Evolutionary conservation across 2,113 vertebrate species (phyloP).

Genomic region (Cynoglossus semilaevis): DNA sequence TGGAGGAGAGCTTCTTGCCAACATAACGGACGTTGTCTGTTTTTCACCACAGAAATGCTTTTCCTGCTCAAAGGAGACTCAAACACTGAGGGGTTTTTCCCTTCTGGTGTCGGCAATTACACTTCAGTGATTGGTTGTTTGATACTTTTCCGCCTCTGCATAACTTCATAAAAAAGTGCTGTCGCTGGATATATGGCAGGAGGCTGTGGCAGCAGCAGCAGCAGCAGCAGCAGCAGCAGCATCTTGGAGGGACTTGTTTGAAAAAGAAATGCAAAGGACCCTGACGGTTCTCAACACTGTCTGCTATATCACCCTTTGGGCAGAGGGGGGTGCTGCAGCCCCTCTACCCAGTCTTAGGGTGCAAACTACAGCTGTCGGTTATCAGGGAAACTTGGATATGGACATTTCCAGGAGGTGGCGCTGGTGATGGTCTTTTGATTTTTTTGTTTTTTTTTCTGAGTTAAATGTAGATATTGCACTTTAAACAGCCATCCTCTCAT

Average conservation of each 20-base stretch:
- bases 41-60: constrained; percentile 54
- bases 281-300: constrained; percentile 34
- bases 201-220: too few species aligned
- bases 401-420: constrained; percentile 46
- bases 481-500: constrained; percentile 72
- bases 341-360: constrained; percentile 24
- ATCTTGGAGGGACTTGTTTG: constrained; percentile 27
- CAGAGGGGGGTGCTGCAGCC: constrained; percentile 48
- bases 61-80: constrained; percentile 53
- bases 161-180: constrained; percentile 36
- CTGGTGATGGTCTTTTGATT: constrained; percentile 45
- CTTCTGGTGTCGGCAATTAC: constrained; percentile 26
- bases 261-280: constrained; percentile 39
- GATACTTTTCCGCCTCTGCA: constrained; percentile 35
- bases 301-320: constrained; percentile 41
- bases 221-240: too few species aligned
- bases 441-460: constrained; percentile 51
- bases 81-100: constrained; percentile 27
- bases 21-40: constrained; percentile 59
- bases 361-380: constrained; percentile 53
- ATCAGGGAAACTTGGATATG: constrained; percentile 70
- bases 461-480: constrained; percentile 78
- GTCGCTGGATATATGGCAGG: constrained; percentile 29
- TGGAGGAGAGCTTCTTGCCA: constrained; percentile 42
- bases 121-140: constrained; percentile 32